These are phyloP conservation scores for Nebria ingens DNA, from an alignment of 1,140 invertebrate species.

Conservation along the genomic window DNA sequence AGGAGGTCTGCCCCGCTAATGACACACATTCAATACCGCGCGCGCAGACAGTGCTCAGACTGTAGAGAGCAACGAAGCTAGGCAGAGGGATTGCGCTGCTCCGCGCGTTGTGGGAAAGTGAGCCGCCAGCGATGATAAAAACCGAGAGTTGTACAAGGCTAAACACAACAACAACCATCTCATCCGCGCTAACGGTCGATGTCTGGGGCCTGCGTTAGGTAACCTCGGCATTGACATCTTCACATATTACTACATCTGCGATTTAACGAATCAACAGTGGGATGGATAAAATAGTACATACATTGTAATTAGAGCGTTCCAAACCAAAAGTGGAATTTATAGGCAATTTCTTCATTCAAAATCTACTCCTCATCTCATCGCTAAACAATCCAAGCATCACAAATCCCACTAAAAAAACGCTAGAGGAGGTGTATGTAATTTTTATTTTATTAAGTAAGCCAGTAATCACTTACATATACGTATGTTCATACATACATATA, in stretches of 20 bases:
- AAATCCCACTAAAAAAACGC: too few species aligned
- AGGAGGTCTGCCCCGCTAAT: background rate
- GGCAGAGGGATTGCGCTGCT: too few species aligned
- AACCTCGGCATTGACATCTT: background rate
- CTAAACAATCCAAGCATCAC: too few species aligned
- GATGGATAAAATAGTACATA: too few species aligned
- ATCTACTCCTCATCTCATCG: too few species aligned
- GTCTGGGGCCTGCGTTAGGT: background rate
- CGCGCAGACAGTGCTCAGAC: background rate
- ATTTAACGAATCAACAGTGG: too few species aligned
- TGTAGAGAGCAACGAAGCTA: background rate
- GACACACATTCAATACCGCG: background rate
- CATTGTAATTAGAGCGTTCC: too few species aligned
- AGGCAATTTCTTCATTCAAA: too few species aligned
- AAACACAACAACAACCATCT: background rate
- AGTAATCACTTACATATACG: background rate
- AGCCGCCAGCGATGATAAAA: background rate
- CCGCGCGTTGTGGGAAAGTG: background rate
- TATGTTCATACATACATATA: background rate
- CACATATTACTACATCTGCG: background rate
- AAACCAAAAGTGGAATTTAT: too few species aligned
- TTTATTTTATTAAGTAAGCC: too few species aligned
- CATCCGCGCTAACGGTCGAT: background rate
- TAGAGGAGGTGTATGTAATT: too few species aligned
- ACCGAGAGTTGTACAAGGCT: background rate